These are phyloP conservation scores for Colistium nudipinnis DNA, from an alignment of 2,113 vertebrate genomes.

Conservation along the genomic window DNA sequence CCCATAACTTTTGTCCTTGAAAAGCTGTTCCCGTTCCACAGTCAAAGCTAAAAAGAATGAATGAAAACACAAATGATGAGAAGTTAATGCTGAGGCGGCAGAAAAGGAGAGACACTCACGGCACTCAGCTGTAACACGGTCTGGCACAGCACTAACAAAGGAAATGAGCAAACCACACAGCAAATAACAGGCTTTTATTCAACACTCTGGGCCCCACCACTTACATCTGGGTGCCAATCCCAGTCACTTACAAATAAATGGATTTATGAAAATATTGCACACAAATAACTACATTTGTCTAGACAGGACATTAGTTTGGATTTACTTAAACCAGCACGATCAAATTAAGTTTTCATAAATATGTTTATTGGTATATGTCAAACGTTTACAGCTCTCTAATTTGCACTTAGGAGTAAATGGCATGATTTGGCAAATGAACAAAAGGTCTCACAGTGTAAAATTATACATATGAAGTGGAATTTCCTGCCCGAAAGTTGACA, in stretches of 20 bases:
- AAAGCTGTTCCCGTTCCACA: conserved; percentile 45
- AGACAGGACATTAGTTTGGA: conserved; percentile 70
- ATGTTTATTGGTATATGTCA: conserved; percentile 59
- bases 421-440: conserved; percentile 52
- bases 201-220: conserved; percentile 57
- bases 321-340: conserved; percentile 64
- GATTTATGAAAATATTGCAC: conserved; percentile 75
- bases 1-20: conserved; percentile 28
- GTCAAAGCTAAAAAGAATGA: conserved; percentile 28
- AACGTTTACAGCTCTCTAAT: conserved; percentile 61
- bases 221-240: conserved; percentile 68
- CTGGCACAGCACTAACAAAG: conserved; percentile 78
- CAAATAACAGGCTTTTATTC: conserved; percentile 77
- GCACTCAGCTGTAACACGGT: conserved; percentile 60
- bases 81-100: conserved; percentile 64
- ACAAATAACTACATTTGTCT: conserved; percentile 77
- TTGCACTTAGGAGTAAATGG: conserved; percentile 46
- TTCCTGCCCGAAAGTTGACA: conserved; percentile 1
- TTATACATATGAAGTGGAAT: not conserved
- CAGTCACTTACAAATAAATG: conserved; percentile 70
- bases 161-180: conserved; percentile 83
- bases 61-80: conserved; percentile 17
- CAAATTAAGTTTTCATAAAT: conserved; percentile 54
- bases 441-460: conserved; percentile 32
- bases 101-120: conserved; percentile 64